phyloP scores from a whole-genome alignment of 2,888 invertebrate genomes.

The Esperia sulphurella region DNA sequence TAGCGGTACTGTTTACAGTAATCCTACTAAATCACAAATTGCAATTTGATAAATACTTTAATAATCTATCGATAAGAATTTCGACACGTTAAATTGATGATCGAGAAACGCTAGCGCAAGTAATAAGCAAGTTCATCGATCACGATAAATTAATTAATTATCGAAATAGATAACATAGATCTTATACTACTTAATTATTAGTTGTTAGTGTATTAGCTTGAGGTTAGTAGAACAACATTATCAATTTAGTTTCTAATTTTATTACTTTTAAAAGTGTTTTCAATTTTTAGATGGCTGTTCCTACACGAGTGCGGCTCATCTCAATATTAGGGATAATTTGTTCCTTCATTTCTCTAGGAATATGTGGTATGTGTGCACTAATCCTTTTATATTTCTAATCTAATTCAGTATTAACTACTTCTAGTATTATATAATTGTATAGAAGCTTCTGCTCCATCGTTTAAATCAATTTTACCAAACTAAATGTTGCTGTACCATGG shows the following conservation, averaged over 20 bases:
- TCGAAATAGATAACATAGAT: neutral
- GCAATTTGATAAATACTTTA: too few species aligned
- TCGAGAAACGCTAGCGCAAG: too few species aligned
- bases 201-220: neutral
- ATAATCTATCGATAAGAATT: too few species aligned
- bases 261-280: neutral
- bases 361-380: slow-evolving; percentile 25
- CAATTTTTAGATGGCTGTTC: neutral
- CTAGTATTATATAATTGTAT: too few species aligned
- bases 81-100: too few species aligned
- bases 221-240: neutral
- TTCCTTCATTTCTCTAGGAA: slow-evolving; percentile 15
- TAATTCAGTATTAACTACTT: too few species aligned
- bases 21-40: too few species aligned
- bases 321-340: neutral
- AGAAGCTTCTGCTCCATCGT: too few species aligned
- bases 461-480: too few species aligned
- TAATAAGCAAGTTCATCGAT: neutral
- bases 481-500: too few species aligned
- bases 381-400: too few species aligned
- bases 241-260: neutral
- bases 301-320: neutral
- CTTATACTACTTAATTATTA: neutral
- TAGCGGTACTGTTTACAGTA: too few species aligned
- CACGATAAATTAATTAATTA: neutral